Base-by-base conservation (phyloP, 1,140 invertebrate genomes). In the Callitettix versicolor region DNA sequence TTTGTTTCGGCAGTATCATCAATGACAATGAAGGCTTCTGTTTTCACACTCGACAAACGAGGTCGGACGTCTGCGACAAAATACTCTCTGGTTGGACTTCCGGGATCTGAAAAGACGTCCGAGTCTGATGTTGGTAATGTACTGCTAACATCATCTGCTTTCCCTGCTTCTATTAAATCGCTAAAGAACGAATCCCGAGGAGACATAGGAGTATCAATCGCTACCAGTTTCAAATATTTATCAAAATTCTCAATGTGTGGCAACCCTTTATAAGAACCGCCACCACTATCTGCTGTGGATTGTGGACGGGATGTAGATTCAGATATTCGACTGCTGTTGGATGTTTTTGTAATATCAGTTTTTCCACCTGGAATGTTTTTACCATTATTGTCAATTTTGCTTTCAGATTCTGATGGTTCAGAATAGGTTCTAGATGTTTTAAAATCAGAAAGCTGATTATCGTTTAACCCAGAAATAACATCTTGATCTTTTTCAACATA, bases 171-270 rank as follows among this genome's bases (percentile, higher is more conserved):
- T 20, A n/a, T 33, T 12, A 55, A 18, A 49, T 55, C 54, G 21
- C 14, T 49, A n/a, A 55, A 55, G 18, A 55, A 55, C n/a, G 36
- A 20, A 5, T 55, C 44, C 18, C 54, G 47, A 15, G 54, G 54
- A 34, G 54, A 30, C 36, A 51, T 33, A 18, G 38, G 47, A 2
- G 40, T 15, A 33, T 38, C 50, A 18, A 24, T 20, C 34, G n/a
- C 7, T 21, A 38, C 34, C n/a, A 50, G n/a, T 2, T 36, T 18
- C 47, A 49, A 30, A 33, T 49, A 49, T 17, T 49, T 33, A 33
- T 49, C 47, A 18, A 49, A 52, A n/a, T 36, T 30, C 4, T 40
- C 36, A 18, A 52, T 36, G 3, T 55, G 43, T 24, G 24, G 41
- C n/a, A 46, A 18, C 9, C 47, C 47, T 26, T 18, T 30, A 33